Evolutionary conservation across 2,888 invertebrate species (phyloP), one percentile per base, ranked within the genome.

Genomic region (Ectobius pallidus): DNA sequence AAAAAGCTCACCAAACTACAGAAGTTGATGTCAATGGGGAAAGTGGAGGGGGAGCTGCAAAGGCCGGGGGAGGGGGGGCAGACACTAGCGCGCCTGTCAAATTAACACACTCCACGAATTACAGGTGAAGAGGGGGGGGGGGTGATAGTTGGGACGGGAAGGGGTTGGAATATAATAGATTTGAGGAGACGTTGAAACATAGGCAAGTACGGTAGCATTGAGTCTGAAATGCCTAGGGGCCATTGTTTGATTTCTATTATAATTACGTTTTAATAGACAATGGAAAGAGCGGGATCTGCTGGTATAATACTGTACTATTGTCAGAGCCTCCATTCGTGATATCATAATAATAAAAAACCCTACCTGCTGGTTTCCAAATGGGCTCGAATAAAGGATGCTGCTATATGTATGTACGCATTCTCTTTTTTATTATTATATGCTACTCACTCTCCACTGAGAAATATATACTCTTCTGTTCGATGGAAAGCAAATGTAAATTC

Each of bases 221-320:
- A 25, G 63, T 39, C 22, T 63, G 34, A 27, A 42, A 65, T 30
- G 65, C 65, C 46, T 58, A 58, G 70, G 27, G 39, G 58, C 58
- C 65, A 58, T 73, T 73, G 73, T 73, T 71, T 73, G 73, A 67
- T 52, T 61, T 68, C 73, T 61, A 68, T 73, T 73, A 73, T 73
- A 73, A 73, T 73, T 73, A 68, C 73, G 73, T 62, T 73, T 73
- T 73, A 71, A 73, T 73, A 71, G 73, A 71, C 71, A 73, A 73
- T 73, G 71, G 46, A 71, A 62, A 73, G 73, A 71, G 71, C 39
- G 39, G 70, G 32, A 52, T 52, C 52, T 52, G 25, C 52, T 52
- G 52, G 58, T 58, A 58, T 62, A 72, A 62, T 69, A 72, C 65
- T 25, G 27, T 25, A 58, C 58, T 58, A 58, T 58, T 58, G 58